Base-by-base conservation (phyloP, 2,888 invertebrate species). In the Choristoneura rosaceana region DNA sequence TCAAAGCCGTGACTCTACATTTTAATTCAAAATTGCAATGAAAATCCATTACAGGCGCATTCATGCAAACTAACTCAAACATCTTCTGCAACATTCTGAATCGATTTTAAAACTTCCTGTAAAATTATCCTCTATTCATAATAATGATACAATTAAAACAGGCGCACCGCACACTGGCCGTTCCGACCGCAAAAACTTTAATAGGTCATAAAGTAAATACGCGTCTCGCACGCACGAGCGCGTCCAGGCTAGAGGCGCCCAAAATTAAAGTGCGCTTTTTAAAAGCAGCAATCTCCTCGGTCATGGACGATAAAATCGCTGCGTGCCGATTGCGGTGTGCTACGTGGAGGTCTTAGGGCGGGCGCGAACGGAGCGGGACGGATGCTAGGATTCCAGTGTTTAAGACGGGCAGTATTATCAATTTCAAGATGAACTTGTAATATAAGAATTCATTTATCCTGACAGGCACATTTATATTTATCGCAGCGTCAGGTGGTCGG, bases 231-330 rank as follows among this genome's bases (percentile, higher is more conserved):
- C 91, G 93, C 92, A 91, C 93, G 93, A 84, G 80, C 82, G 87
- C 82, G 78, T 77, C 80, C 82, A 78, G 81, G 84, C 79, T 82
- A 82, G 83, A 82, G 82, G 82, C 81, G 85, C 81, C 87, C 91
- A 85, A 89, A 93, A 92, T 92, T 93, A 91, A 93, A 91, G 87
- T 89, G 89, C 86, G 90, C 90, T 90, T 92, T 91, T 92, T 88
- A 90, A 90, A 87, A 90, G 87, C 88, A 83, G 81, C 88, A 87
- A 89, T 88, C 89, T 87, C 81, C 85, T 85, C 88, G 85, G 93
- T 93, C 90, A 91, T 92, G 91, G 85, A 85, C 93, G 90, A 93
- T 93, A 93, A 93, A 93, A 83, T 86, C 79, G 87, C 92, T 89
- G 79, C 93, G 93, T 93, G 93, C 89, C 87, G 89, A 91, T 89